A percentile compares a stretch with the other conserved stretches of the same genome.
Evolutionary conservation across 2,888 invertebrate genomes (phyloP).

Genomic region (Pristionchus arcanus): DNA sequence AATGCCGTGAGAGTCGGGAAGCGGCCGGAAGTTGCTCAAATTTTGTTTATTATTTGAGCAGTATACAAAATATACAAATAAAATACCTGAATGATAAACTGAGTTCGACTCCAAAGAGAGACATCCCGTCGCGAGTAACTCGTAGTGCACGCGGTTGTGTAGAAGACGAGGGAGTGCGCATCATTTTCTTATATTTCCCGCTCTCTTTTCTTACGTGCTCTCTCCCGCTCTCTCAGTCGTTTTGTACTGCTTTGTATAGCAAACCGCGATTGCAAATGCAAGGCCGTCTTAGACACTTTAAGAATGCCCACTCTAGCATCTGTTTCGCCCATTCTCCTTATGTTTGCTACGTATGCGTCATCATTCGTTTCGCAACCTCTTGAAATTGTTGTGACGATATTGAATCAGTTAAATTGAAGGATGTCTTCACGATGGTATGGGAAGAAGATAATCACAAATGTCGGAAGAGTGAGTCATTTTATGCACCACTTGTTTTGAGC

Average conservation of each 20-base stretch:
- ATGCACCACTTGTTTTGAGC: constrained; percentile 4
- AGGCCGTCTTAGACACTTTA: background rate
- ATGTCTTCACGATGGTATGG: constrained; percentile 48
- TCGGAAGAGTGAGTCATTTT: constrained; percentile 38
- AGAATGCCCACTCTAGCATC: background rate
- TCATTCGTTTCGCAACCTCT: constrained; percentile 43
- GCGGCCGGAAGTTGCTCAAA: constrained; percentile 43
- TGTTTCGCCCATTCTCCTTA: background rate
- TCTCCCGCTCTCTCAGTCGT: background rate
- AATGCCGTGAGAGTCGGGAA: constrained; percentile 32
- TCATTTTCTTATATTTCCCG: constrained; percentile 48
- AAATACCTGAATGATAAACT: constrained; percentile 47
- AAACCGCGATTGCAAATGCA: background rate
- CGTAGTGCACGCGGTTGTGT: constrained; percentile 22
- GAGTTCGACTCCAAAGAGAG: constrained; percentile 47
- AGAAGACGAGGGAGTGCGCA: constrained; percentile 38
- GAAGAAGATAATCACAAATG: constrained; percentile 49
- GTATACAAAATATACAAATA: background rate
- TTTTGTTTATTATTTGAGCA: background rate
- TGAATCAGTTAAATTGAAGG: background rate
- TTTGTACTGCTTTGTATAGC: constrained; percentile 33
- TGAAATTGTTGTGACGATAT: constrained; percentile 13
- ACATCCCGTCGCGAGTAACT: constrained; percentile 18
- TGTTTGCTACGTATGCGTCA: constrained; percentile 46
- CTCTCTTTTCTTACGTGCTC: constrained; percentile 20